Conservation (phyloP, 2,113 vertebrate species). For the Caretta caretta region DNA sequence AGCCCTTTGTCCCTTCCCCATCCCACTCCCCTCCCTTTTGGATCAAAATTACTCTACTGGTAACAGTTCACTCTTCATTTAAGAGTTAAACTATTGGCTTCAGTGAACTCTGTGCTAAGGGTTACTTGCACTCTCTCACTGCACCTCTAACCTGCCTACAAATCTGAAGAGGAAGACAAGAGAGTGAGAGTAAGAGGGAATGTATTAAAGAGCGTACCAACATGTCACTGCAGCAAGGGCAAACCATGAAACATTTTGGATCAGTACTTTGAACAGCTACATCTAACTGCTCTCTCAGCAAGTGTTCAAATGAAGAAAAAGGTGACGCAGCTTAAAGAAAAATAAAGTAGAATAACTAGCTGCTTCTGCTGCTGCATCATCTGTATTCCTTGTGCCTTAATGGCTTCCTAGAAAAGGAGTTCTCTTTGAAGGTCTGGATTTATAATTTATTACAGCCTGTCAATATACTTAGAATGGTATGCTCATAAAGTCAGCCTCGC, state of each 20-base stretch:
- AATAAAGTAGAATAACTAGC: neutral
- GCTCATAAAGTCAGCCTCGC: neutral
- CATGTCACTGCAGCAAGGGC: neutral
- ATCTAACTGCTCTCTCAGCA: rapidly evolving
- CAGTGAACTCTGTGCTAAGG: neutral
- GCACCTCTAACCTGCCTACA: neutral
- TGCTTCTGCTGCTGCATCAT: neutral
- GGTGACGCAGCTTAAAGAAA: neutral
- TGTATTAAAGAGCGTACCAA: neutral
- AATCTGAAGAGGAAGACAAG: neutral
- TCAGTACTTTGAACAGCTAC: neutral
- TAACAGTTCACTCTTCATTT: neutral
- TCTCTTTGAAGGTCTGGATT: neutral
- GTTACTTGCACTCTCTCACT: neutral
- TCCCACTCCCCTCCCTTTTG: neutral
- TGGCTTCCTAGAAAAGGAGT: neutral
- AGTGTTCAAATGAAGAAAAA: neutral
- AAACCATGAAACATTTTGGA: neutral
- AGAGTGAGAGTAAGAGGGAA: neutral
- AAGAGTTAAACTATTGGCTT: neutral
- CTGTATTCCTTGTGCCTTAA: neutral
- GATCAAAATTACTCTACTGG: neutral
- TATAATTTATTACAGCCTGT: neutral
- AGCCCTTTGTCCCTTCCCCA: neutral
- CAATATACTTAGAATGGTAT: neutral